A percentile compares a stretch with the other conserved stretches of the same genome.
phyloP scores from a whole-genome alignment of 2,888 invertebrate species.

The Chaetogeoica ovagalla region DNA sequence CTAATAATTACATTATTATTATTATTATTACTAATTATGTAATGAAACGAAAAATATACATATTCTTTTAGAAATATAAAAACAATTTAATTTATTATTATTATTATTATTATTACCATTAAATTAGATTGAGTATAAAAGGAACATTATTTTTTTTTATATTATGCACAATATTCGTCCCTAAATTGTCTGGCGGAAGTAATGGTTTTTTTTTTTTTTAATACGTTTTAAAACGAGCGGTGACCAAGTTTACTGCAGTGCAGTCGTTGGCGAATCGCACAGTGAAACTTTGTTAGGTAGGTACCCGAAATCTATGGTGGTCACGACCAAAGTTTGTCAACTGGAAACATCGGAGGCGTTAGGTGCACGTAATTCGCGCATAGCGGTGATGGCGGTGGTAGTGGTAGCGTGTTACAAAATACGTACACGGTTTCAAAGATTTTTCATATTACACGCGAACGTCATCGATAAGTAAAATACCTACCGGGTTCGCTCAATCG shows the following conservation, averaged over 20 bases:
- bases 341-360: constrained; percentile 40
- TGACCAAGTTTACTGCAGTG: constrained; percentile 41
- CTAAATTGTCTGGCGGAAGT: constrained; percentile 6
- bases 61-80: no score
- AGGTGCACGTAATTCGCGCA: constrained; percentile 41
- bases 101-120: not conserved
- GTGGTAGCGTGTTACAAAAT: not conserved
- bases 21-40: no score
- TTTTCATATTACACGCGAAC: not conserved
- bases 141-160: not conserved
- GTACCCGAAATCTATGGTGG: constrained; percentile 33
- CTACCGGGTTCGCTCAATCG: not conserved
- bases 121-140: not conserved
- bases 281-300: constrained; percentile 30
- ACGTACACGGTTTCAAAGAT: not conserved
- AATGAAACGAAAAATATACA: no score
- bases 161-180: not conserved
- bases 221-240: constrained; percentile 3
- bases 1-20: no score
- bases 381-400: not conserved
- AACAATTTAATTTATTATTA: not conserved
- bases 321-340: constrained; percentile 45
- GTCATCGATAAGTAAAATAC: not conserved
- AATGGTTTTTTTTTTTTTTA: constrained; percentile 6
- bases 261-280: constrained; percentile 39